Base-by-base conservation (phyloP, 2,888 invertebrate genomes). In the Epirrhoe tristata region DNA sequence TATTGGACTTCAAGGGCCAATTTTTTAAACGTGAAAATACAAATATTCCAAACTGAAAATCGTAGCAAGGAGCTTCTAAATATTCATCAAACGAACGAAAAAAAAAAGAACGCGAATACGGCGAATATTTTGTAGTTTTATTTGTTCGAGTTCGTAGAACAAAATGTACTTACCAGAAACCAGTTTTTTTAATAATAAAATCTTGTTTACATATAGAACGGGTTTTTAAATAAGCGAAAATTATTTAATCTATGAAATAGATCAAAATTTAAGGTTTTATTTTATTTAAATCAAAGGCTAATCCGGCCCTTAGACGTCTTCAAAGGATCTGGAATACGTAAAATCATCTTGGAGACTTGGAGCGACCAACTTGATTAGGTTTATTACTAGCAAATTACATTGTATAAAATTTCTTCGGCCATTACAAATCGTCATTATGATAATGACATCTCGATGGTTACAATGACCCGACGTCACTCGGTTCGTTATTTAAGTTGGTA, bases 361-460 rank as follows among this genome's bases (percentile, higher is more conserved):
- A 43, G 10, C 1, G 12, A 43, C 12, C 1, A 24, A 43, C 39
- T 43, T 43, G 39, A 43, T 43, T 5, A 43, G 10, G 12, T 12
- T 12, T 24, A 55, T 59, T 2, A 24, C 24, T 53, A 52, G 48
- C 59, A 56, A 69, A 61, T n/a, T n/a, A n/a, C n/a, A n/a, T n/a
- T n/a, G n/a, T n/a, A n/a, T n/a, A n/a, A n/a, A n/a, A n/a, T n/a
- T n/a, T n/a, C 68, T 71, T 70, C 63, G 66, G 54, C 69, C 69
- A 68, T 62, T 67, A 63, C 76, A 32, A 70, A 76, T 76, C 63
- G 60, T 57, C 58, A 76, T 76, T 77, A 77, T 77, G 74, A 58
- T 73, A 76, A 76, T 76, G 43, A 14, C 66, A 56, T 67, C 58
- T 66, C 14, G 51, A 67, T 62, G 66, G 66, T 62, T 58, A 50